phyloP scores from a whole-genome alignment of 2,113 vertebrate genomes.

The Pelobates fuscus region DNA sequence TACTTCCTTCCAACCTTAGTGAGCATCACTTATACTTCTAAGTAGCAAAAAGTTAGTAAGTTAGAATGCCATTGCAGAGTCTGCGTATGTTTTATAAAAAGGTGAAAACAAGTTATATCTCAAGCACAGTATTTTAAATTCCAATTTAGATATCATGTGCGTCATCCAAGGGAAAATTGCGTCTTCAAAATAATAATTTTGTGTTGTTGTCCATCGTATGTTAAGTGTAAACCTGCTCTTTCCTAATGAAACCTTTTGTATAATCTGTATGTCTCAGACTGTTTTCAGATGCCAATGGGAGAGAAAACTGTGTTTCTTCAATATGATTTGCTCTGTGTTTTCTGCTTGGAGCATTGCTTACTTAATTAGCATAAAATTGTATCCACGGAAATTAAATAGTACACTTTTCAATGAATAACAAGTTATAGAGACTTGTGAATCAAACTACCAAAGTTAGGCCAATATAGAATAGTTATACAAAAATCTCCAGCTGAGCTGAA shows the following conservation, averaged over 20 bases:
- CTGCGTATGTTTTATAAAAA: no score
- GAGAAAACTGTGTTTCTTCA: background rate
- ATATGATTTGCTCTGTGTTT: slow-evolving; percentile 24
- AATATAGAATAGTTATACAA: no score
- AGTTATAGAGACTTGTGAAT: no score
- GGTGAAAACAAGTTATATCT: no score
- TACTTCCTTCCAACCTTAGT: background rate
- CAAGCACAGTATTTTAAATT: no score
- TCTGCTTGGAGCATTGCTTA: slow-evolving; percentile 13
- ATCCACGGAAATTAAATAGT: no score
- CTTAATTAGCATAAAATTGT: background rate
- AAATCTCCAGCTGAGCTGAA: no score
- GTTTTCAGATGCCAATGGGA: slow-evolving; percentile 12
- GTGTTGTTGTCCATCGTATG: background rate
- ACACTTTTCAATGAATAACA: no score
- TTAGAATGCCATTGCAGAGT: no score
- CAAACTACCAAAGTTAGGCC: no score
- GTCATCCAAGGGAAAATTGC: background rate
- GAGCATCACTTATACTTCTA: background rate
- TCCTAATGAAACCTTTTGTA: slow-evolving; percentile 6
- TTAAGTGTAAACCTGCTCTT: slow-evolving; percentile 17
- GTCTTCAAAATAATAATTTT: background rate
- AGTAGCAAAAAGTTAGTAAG: no score
- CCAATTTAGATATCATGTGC: background rate
- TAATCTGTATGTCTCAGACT: slow-evolving; percentile 3